phyloP scores from a whole-genome alignment of 2,113 vertebrate genomes.

The Mobula birostris region DNA sequence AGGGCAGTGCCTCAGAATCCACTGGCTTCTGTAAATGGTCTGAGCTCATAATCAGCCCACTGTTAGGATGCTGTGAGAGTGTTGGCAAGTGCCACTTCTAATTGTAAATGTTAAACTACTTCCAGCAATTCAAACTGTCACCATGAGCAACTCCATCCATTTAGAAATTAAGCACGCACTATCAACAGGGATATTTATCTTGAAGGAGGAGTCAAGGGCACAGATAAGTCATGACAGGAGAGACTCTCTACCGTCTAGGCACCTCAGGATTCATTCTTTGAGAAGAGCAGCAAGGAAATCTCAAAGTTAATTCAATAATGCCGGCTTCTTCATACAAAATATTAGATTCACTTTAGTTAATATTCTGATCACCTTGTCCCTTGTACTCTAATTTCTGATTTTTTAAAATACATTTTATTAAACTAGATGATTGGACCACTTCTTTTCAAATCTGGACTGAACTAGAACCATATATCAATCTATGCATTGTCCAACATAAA shows the following conservation, averaged over 20 bases:
- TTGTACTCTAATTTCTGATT: neutral
- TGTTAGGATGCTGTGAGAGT: neutral
- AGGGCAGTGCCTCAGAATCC: neutral
- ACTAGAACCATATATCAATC: neutral
- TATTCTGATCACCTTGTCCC: neutral
- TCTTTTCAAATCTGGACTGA: neutral
- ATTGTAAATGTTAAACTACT: neutral
- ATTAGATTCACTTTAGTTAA: neutral
- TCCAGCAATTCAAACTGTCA: neutral
- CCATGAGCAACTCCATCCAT: neutral
- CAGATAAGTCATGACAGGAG: neutral
- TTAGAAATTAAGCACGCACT: conserved; percentile 25
- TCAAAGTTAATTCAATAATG: neutral
- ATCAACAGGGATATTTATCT: neutral
- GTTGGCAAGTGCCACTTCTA: neutral
- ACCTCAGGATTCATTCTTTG: neutral
- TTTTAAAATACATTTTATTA: neutral
- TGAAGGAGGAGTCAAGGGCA: conserved; percentile 4
- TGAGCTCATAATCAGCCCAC: neutral
- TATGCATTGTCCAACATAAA: neutral
- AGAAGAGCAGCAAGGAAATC: neutral
- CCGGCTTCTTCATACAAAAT: neutral
- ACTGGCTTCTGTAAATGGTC: neutral
- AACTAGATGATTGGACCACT: neutral
- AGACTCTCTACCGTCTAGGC: neutral